Percentiles rank a stretch among this genome's conserved stretches.
Evolutionary conservation across 2,113 vertebrate species (phyloP).

Genomic region (Myrmecobius fasciatus): DNA sequence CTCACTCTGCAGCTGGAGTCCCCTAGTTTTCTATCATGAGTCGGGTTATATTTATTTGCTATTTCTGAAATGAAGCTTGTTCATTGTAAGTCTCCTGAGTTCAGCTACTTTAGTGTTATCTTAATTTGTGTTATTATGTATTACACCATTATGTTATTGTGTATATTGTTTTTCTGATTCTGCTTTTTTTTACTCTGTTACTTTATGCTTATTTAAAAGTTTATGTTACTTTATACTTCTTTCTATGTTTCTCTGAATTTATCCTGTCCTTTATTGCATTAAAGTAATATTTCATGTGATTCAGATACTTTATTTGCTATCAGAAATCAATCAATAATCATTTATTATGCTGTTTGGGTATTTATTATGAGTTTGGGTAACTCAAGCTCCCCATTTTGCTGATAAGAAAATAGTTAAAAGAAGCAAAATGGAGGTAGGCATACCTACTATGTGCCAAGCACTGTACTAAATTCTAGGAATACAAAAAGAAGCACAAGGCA

Average conservation of each 20-base stretch:
- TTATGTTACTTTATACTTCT: too few relatives aligned
- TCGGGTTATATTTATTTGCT: neutral
- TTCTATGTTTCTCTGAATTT: neutral
- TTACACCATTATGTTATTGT: neutral
- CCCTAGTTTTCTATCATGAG: neutral
- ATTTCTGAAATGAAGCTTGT: neutral
- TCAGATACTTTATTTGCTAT: neutral
- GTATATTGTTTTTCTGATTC: neutral
- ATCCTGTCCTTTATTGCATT: neutral
- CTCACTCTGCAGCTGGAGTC: neutral
- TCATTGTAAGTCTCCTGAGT: neutral
- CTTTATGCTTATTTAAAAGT: too few relatives aligned
- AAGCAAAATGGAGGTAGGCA: too few relatives aligned
- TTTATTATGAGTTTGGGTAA: too few relatives aligned
- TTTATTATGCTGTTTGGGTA: neutral
- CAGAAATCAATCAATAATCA: neutral
- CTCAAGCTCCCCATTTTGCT: too few relatives aligned
- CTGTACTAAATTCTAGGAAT: neutral
- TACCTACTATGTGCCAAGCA: neutral
- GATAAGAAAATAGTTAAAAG: too few relatives aligned
- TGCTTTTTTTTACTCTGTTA: neutral
- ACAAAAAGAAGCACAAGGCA: neutral
- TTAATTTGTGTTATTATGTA: neutral
- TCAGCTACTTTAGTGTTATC: neutral
- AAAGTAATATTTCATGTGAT: neutral